Evolutionary conservation across 2,797 vertebrate species (phyloP).

Genomic region (Octomys mimax): DNA sequence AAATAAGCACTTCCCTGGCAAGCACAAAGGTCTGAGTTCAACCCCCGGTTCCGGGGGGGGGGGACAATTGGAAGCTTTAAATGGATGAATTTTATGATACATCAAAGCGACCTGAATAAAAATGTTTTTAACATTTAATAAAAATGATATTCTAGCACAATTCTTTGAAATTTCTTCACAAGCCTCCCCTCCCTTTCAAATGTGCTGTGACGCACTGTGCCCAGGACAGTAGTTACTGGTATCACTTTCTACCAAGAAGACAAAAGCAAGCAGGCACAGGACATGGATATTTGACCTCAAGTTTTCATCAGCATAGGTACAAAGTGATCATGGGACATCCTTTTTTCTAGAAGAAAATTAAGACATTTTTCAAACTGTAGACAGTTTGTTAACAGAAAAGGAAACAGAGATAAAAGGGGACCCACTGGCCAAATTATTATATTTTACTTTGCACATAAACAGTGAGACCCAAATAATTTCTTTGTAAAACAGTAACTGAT

Average conservation of each 20-base stretch:
- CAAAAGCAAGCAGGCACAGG: neutral
- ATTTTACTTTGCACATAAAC: neutral
- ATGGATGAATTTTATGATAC: neutral
- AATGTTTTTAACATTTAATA: neutral
- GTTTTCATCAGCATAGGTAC: neutral
- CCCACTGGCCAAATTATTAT: neutral
- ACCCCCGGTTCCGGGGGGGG: no score
- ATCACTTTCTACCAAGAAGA: neutral
- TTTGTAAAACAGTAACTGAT: neutral
- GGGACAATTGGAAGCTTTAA: neutral
- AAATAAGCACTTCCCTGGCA: no score
- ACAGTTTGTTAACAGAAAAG: neutral
- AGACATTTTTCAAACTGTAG: neutral
- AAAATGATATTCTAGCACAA: neutral
- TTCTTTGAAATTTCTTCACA: neutral
- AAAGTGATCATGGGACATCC: no score
- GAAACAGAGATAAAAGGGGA: neutral
- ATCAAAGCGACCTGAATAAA: neutral
- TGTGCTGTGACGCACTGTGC: neutral
- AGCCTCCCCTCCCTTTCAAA: neutral
- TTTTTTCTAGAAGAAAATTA: neutral
- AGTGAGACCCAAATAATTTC: neutral
- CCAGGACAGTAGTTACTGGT: neutral
- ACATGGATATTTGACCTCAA: neutral
- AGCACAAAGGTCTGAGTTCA: no score